Evolutionary conservation across 2,113 vertebrate species (phyloP).

Genomic region (Oxygymnocypris stewartii): DNA sequence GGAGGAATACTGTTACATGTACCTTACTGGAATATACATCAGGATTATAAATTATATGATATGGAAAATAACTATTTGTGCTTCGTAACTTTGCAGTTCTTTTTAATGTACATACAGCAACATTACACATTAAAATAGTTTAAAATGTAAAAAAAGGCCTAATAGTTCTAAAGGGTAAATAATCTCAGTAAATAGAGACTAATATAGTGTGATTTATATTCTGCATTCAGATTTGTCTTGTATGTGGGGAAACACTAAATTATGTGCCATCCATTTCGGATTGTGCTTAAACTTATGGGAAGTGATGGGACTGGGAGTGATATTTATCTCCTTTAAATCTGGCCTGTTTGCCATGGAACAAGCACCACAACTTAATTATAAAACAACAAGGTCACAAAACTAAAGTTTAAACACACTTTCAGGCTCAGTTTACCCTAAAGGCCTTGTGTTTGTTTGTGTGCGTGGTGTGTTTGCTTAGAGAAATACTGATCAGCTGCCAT

Average conservation of each 20-base stretch:
- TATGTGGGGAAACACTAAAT: neutral
- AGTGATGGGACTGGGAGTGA: neutral
- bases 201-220: neutral
- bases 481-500: slow-evolving; percentile 53
- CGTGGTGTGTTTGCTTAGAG: slow-evolving; percentile 17
- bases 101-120: neutral
- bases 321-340: neutral
- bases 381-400: slow-evolving; percentile 21
- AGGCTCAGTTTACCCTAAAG: slow-evolving; percentile 37
- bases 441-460: slow-evolving; percentile 5
- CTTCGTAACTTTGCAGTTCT: neutral
- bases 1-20: neutral
- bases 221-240: neutral
- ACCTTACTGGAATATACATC: neutral
- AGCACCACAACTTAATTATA: slow-evolving; percentile 14
- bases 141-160: neutral
- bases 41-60: neutral
- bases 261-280: neutral
- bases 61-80: neutral
- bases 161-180: neutral
- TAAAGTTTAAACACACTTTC: slow-evolving; percentile 29
- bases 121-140: neutral
- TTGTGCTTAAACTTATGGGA: neutral
- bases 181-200: neutral
- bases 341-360: neutral